Conservation (phyloP, 2,888 invertebrate species). For the Chromoteleia sp. region DNA sequence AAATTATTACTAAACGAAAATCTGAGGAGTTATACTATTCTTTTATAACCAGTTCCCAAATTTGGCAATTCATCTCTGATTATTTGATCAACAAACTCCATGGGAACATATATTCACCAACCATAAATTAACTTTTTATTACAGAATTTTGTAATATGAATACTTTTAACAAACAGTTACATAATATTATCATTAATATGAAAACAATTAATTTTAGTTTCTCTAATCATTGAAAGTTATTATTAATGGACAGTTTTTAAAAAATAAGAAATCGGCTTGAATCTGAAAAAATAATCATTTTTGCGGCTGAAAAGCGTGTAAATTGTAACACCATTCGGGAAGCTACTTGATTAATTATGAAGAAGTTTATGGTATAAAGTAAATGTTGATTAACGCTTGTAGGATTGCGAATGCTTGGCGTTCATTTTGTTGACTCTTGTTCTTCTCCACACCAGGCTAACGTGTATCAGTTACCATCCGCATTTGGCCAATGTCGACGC, state of each 20-base stretch:
- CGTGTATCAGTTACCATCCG: constrained; percentile 69
- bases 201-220: too few species aligned
- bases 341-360: constrained; percentile 35
- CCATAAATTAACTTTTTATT: too few species aligned
- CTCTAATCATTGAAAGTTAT: too few species aligned
- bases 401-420: constrained; percentile 40
- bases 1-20: too few species aligned
- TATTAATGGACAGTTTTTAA: neutral
- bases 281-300: neutral
- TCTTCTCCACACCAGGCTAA: constrained; percentile 65
- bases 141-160: too few species aligned
- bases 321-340: neutral
- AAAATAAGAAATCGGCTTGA: neutral
- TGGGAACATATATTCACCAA: too few species aligned
- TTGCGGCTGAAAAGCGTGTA: neutral
- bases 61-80: too few species aligned
- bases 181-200: too few species aligned
- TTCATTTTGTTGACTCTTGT: constrained; percentile 65
- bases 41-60: too few species aligned
- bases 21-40: too few species aligned
- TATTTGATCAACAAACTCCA: too few species aligned
- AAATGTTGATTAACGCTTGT: constrained; percentile 60
- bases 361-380: constrained; percentile 34
- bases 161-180: too few species aligned
- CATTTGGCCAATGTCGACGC: constrained; percentile 63